Evolutionary conservation across 2,888 invertebrate species (phyloP).

Genomic region (Reticulitermes lucifugus): DNA sequence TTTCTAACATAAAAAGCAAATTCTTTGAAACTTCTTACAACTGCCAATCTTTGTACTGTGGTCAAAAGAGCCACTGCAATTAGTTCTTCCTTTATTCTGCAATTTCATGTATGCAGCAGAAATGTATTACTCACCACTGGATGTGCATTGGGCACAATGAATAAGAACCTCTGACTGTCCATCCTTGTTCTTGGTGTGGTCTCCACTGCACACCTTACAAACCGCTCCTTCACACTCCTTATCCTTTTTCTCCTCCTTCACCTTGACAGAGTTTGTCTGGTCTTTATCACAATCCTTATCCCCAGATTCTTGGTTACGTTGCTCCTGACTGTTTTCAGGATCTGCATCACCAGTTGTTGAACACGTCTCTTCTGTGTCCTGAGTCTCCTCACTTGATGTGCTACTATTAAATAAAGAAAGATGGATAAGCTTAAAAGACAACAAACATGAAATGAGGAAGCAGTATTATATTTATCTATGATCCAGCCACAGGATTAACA

Average conservation of each 20-base stretch:
- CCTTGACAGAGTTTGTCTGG: slow-evolving; percentile 55
- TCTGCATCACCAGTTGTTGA: slow-evolving; percentile 54
- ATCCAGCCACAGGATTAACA: too few relatives aligned
- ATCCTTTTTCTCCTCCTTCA: slow-evolving; percentile 60
- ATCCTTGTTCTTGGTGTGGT: slow-evolving; percentile 64
- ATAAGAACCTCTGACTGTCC: slow-evolving; percentile 68
- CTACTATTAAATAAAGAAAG: slow-evolving; percentile 57
- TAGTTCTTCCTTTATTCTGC: not conserved
- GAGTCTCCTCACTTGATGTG: slow-evolving; percentile 64
- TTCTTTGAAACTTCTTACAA: not conserved
- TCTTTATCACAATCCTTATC: slow-evolving; percentile 21
- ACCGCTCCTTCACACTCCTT: slow-evolving; percentile 57
- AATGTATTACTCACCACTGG: slow-evolving; percentile 67
- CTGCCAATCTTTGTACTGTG: not conserved
- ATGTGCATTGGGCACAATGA: slow-evolving; percentile 71
- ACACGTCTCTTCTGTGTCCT: slow-evolving; percentile 61
- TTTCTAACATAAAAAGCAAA: too few relatives aligned
- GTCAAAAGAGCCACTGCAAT: not conserved
- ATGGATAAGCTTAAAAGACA: too few relatives aligned
- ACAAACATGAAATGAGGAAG: too few relatives aligned
- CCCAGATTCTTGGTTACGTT: slow-evolving; percentile 12
- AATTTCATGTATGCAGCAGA: not conserved
- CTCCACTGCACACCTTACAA: slow-evolving; percentile 66
- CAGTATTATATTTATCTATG: too few relatives aligned
- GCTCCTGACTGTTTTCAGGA: slow-evolving; percentile 34